A percentile compares a stretch with the other conserved stretches of the same genome.
phyloP scores from a whole-genome alignment of 2,113 vertebrate species.

The Myxocyprinus asiaticus region DNA sequence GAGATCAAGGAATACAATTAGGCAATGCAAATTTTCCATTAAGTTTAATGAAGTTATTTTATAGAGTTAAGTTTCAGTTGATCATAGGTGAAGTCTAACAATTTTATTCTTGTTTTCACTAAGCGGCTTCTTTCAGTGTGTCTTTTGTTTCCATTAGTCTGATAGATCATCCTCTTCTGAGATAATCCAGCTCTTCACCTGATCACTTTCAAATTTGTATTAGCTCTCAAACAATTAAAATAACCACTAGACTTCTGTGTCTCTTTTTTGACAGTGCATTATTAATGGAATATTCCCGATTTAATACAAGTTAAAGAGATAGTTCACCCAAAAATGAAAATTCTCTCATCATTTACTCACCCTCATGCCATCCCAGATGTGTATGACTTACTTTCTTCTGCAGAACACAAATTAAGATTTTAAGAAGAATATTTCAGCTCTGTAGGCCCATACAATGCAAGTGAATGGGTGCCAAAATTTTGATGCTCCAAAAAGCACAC shows the following conservation, averaged over 20 bases:
- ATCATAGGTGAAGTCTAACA: not conserved
- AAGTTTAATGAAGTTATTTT: not conserved
- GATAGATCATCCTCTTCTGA: slow-evolving; percentile 32
- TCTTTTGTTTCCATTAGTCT: slow-evolving; percentile 24
- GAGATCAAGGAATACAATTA: not conserved
- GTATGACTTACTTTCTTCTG: too few relatives aligned
- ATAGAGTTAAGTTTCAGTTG: not conserved
- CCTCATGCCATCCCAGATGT: too few relatives aligned
- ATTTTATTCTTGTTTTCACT: slow-evolving; percentile 5
- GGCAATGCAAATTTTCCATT: not conserved
- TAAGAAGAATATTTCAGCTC: too few relatives aligned
- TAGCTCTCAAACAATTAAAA: slow-evolving; percentile 10
- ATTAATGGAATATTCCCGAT: not conserved
- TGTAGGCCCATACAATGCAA: too few relatives aligned
- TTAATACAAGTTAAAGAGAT: too few relatives aligned
- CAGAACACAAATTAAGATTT: too few relatives aligned
- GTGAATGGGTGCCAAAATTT: too few relatives aligned
- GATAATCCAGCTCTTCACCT: slow-evolving; percentile 38
- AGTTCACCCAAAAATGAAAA: too few relatives aligned
- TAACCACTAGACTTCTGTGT: not conserved
- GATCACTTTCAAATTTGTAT: slow-evolving; percentile 30
- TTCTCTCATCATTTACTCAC: too few relatives aligned
- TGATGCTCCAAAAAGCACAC: too few relatives aligned
- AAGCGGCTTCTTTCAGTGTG: not conserved
- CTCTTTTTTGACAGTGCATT: slow-evolving; percentile 9